Base-by-base conservation (phyloP, 2,888 invertebrate genomes). In the Mesorhabditis spiculigera region DNA sequence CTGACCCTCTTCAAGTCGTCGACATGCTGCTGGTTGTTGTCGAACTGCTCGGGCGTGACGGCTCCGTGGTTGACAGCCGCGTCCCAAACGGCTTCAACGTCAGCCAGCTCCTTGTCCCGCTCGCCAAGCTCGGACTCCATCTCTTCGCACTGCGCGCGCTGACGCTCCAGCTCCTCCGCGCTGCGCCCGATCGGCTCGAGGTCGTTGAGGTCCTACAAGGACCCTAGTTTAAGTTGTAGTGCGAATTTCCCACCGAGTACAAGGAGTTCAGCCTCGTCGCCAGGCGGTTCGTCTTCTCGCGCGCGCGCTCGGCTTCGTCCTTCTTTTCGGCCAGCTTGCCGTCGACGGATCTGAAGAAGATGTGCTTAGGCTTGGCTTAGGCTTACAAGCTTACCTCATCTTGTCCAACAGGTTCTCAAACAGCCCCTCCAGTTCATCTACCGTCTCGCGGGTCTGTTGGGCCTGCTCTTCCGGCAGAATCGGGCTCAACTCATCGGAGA, bases 131-230 rank as follows among this genome's bases (percentile, higher is more conserved):
- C 67, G 10, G 42, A 70, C 45, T 44, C 62, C 50, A 81, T 63
- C 28, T 73, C 73, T 42, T 78, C 79, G 41, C 87, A 82, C 68
- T 87, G 86, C 3, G 73, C 77, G 71, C 84, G 78, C 45, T 87
- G 81, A 13, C 68, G 89, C 73, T 93, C 92, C 67, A 83, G 86
- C 71, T 88, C 87, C 2, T 72, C 71, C 2, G 66, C 69, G 58
- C 79, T 74, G 3, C 81, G 67, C 4, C 75, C 81, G 28, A 81
- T 72, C n/a, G 79, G 71, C 16, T 76, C 79, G n/a, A 75, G 45
- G 45, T 79, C 79, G 4, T 70, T 70, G 43, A 79, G 69, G 45
- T 77, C 77, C 64, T 70, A 50, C 3, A 42, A 43, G 50, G 44
- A n/a, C n/a, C n/a, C n/a, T n/a, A n/a, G 28, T 50, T 50, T 13